A percentile compares a stretch with the other conserved stretches of the same genome.
Evolutionary conservation across 2,888 invertebrate species (phyloP).

Genomic region (Heteropelma amictum): DNA sequence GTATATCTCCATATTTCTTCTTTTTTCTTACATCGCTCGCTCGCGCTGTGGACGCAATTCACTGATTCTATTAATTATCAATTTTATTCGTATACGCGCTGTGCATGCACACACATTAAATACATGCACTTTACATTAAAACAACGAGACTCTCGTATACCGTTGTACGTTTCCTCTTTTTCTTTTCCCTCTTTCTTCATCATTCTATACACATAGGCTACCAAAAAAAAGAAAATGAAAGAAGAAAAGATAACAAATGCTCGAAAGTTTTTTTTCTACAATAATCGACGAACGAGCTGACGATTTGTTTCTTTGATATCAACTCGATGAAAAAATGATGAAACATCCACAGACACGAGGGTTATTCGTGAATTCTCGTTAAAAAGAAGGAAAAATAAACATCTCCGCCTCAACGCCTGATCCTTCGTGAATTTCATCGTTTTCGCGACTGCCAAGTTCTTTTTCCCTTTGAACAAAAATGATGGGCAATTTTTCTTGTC

Average conservation of each 20-base stretch:
- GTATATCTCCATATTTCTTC: conserved; percentile 14
- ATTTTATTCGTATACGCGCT: conserved; percentile 53
- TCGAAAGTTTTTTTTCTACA: conserved; percentile 10
- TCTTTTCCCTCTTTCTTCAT: conserved; percentile 3
- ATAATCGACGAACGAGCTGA: not conserved
- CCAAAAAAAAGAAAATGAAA: conserved; percentile 8
- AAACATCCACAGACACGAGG: conserved; percentile 22
- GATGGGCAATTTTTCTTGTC: no score
- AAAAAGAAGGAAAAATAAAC: not conserved
- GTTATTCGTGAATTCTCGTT: not conserved
- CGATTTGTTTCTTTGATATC: not conserved
- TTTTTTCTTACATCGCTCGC: conserved; percentile 42
- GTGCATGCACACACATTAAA: conserved; percentile 22
- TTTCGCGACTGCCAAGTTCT: no score
- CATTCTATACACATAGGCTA: conserved; percentile 45
- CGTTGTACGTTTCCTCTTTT: conserved; percentile 48
- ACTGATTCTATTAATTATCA: conserved; percentile 55
- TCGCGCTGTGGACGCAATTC: conserved; percentile 57
- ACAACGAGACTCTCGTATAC: conserved; percentile 53
- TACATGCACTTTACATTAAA: conserved; percentile 32
- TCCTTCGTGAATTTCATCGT: not conserved
- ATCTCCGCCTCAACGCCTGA: not conserved
- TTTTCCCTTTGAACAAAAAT: no score
- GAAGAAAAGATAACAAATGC: not conserved
- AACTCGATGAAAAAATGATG: not conserved